Evolutionary conservation across 2,113 vertebrate species (phyloP).

Genomic region (Protobothrops flavoviridis): DNA sequence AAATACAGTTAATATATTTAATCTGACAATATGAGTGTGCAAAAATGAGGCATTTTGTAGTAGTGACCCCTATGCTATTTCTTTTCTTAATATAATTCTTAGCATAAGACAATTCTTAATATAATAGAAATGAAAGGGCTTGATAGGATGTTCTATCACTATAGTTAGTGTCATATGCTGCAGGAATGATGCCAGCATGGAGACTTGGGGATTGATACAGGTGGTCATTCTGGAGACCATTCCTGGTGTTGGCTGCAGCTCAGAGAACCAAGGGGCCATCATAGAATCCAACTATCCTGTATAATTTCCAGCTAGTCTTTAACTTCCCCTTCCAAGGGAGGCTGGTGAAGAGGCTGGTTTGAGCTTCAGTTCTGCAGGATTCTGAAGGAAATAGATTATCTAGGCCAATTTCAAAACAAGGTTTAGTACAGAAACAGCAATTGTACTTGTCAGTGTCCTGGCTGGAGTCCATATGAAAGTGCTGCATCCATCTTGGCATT

Average conservation of each 20-base stretch:
- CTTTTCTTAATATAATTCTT: conserved; percentile 26
- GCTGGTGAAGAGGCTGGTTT: not conserved
- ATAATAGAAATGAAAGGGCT: not conserved
- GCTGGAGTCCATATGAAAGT: not conserved
- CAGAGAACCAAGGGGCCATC: not conserved
- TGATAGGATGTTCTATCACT: conserved; percentile 6
- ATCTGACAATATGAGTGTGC: not conserved
- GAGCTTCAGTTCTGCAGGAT: not conserved
- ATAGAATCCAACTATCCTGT: not conserved
- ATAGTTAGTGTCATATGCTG: not conserved
- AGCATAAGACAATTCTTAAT: conserved; percentile 5
- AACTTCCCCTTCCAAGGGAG: not conserved
- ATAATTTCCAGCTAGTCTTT: not conserved
- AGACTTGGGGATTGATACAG: not conserved
- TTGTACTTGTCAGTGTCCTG: not conserved
- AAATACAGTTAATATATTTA: conserved; percentile 35
- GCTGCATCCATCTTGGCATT: not conserved
- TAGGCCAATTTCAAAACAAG: not conserved
- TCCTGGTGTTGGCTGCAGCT: not conserved
- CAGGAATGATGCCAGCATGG: not conserved
- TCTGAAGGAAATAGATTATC: not conserved
- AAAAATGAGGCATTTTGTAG: conserved; percentile 26
- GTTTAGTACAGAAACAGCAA: not conserved
- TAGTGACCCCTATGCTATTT: not conserved
- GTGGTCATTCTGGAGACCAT: not conserved